Evolutionary conservation across 2,888 invertebrate genomes (phyloP).

Genomic region (Rhaphigaster nebulosa): DNA sequence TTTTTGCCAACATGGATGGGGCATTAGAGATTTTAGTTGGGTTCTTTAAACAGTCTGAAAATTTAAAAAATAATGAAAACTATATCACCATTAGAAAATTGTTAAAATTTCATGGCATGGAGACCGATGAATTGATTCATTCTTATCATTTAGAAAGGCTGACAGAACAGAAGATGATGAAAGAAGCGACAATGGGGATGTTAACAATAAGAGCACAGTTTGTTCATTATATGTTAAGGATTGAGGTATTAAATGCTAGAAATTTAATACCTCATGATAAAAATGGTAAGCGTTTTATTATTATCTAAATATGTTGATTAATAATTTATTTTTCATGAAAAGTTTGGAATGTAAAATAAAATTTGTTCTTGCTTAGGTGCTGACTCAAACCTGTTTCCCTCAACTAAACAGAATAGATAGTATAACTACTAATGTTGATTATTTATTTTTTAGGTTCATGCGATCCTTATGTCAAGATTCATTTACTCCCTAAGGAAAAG

Average conservation of each 20-base stretch:
- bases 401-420: not conserved
- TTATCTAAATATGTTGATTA: not conserved
- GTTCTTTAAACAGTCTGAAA: slow-evolving; percentile 84
- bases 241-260: slow-evolving; percentile 91
- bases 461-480: slow-evolving; percentile 93
- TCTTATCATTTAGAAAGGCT: slow-evolving; percentile 78
- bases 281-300: slow-evolving; percentile 77
- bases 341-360: not conserved
- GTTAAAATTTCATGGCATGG: slow-evolving; percentile 86
- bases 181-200: slow-evolving; percentile 79
- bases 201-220: slow-evolving; percentile 85
- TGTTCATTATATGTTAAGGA: slow-evolving; percentile 77
- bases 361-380: too few relatives aligned
- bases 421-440: not conserved
- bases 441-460: slow-evolving; percentile 77
- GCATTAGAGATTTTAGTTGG: slow-evolving; percentile 88
- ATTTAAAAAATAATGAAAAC: slow-evolving; percentile 64
- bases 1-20: slow-evolving; percentile 90
- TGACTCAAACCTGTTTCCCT: not conserved
- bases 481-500: slow-evolving; percentile 86
- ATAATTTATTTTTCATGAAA: not conserved
- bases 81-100: slow-evolving; percentile 74
- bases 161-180: slow-evolving; percentile 77
- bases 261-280: slow-evolving; percentile 89
- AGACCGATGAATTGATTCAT: slow-evolving; percentile 90